Conservation (phyloP, 2,888 invertebrate species). For the Watsonalla binaria region DNA sequence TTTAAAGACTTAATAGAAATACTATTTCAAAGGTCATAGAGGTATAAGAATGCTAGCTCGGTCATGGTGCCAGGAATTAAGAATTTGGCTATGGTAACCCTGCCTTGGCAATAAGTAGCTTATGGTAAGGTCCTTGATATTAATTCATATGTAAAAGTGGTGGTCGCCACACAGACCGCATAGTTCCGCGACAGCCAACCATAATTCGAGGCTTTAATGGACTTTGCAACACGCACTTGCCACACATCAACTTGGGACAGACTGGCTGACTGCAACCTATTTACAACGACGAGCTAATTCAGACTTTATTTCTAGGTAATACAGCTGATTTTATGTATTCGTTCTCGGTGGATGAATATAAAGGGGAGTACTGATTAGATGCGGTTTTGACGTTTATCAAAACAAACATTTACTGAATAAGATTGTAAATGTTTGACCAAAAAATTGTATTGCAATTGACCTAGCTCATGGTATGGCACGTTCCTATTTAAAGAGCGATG, state of each 20-base stretch:
- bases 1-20: no score
- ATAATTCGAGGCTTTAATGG: slow-evolving; percentile 65
- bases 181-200: slow-evolving; percentile 50
- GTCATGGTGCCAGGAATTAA: no score
- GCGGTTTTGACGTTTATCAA: not conserved
- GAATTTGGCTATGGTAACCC: no score
- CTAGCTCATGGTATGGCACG: no score
- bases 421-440: no score
- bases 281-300: slow-evolving; percentile 23
- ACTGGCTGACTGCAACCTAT: slow-evolving; percentile 37
- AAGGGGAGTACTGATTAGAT: slow-evolving; percentile 18
- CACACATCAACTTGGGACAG: slow-evolving; percentile 61
- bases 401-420: no score
- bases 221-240: slow-evolving; percentile 63
- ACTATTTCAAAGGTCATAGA: no score
- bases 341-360: slow-evolving; percentile 16
- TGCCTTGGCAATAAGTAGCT: no score
- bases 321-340: slow-evolving; percentile 17
- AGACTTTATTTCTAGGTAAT: slow-evolving; percentile 24
- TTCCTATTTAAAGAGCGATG: no score
- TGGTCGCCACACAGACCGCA: slow-evolving; percentile 48
- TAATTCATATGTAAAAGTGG: slow-evolving; percentile 46
- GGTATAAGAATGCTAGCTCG: no score
- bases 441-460: no score
- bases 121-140: slow-evolving; percentile 10